Evolutionary conservation across 2,113 vertebrate genomes (phyloP).

Genomic region (Charadrius vociferus): DNA sequence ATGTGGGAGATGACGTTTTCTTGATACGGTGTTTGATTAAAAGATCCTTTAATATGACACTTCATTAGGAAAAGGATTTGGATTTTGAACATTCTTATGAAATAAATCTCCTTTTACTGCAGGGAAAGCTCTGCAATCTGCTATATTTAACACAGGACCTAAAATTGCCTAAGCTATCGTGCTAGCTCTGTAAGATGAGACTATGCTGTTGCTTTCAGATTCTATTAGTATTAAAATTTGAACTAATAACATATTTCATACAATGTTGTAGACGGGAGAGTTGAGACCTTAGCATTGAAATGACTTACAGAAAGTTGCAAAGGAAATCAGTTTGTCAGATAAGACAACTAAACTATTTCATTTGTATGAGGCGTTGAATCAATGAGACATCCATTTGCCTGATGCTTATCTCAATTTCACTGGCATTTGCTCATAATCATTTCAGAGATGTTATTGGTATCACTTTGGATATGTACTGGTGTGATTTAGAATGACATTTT

Average conservation of each 20-base stretch:
- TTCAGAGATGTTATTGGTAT: background rate
- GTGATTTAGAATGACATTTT: background rate
- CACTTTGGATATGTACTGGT: background rate
- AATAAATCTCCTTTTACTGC: background rate
- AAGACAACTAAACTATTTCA: background rate
- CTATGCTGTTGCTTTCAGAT: background rate
- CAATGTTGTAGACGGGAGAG: background rate
- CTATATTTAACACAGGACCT: background rate
- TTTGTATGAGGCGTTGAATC: background rate
- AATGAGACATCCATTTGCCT: background rate
- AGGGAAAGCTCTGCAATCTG: background rate
- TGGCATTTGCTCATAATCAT: background rate
- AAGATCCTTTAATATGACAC: background rate
- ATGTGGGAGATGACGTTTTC: background rate
- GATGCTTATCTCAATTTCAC: background rate
- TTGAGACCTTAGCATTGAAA: background rate
- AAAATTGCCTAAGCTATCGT: background rate
- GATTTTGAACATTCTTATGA: background rate
- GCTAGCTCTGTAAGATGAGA: background rate
- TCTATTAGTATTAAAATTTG: background rate
- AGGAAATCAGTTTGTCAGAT: background rate
- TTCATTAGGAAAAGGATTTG: slow-evolving; percentile 16
- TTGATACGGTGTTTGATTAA: background rate
- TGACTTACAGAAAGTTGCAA: background rate
- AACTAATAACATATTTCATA: background rate